phyloP scores from a whole-genome alignment of 2,797 vertebrate species.

The Notamacropus eugenii region DNA sequence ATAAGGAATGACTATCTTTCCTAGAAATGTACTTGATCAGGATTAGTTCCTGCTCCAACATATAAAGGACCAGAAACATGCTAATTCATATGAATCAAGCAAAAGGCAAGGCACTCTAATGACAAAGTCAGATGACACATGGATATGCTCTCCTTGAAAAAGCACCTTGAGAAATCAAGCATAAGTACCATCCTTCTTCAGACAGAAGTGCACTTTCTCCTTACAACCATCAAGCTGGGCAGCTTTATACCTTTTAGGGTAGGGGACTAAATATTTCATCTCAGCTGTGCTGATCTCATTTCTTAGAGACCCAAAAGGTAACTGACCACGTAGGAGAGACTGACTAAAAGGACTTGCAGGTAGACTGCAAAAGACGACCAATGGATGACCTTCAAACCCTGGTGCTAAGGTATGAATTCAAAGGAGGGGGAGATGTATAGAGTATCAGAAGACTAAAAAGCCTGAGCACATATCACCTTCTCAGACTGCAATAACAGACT shows the following conservation, averaged over 20 bases:
- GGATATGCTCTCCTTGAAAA: constrained; percentile 29
- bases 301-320: background rate
- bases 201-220: constrained; percentile 12
- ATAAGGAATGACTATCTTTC: constrained; percentile 29
- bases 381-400: background rate
- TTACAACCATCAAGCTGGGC: constrained; percentile 36
- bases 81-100: constrained; percentile 7
- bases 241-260: constrained; percentile 23
- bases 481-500: constrained; percentile 14
- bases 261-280: constrained; percentile 10
- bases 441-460: constrained; percentile 37
- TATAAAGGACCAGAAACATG: constrained; percentile 23
- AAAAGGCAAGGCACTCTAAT: background rate
- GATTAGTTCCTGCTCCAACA: constrained; percentile 18
- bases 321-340: background rate
- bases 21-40: background rate
- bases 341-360: background rate
- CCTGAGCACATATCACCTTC: background rate
- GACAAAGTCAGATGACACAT: background rate
- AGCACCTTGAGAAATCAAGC: background rate
- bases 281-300: background rate
- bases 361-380: background rate
- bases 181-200: constrained; percentile 22
- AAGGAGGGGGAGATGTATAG: background rate
- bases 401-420: background rate